Evolutionary conservation across 2,888 invertebrate genomes (phyloP), one percentile per base, ranked within the genome.

Genomic region (Pammene fasciana): DNA sequence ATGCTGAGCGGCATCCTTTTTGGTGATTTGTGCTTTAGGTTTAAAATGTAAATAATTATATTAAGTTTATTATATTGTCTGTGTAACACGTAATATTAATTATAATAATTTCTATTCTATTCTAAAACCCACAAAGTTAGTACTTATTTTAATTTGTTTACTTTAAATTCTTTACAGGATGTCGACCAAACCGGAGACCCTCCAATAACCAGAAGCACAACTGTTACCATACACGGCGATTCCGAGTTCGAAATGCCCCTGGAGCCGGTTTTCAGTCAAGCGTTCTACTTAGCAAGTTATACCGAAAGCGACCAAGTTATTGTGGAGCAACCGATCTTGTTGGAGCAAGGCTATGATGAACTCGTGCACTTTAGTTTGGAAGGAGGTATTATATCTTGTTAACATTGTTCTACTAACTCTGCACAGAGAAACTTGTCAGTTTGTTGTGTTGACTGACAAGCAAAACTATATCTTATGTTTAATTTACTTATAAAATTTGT

Each of bases 261-360:
- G 45, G 89, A 90, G 61, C 93, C 89, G 18, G 78, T 86, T 18
- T 94, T 94, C 78, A 78, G 83, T 1, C 76, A 86, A 75, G 72
- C 92, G 11, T 88, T 87, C 72, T 94, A 93, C 75, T 77, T 83
- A 36, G 93, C 88, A 10, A 79, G 79, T 34, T 94, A 94, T 73
- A 84, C 83, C 1, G 74, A 73, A 6, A 79, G 82, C 14, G 74
- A 86, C 66, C 75, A 77, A 70, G 65, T 90, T 34, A 67, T 78
- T 52, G 65, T 84, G n/a, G 76, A 79, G 26, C 78, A 85, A 50
- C 74, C 78, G 11, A 90, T 90, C 52, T 78, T 74, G 16, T 75
- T 93, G 26, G 75, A 71, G 41, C 85, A 84, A 74, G 93, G 92
- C 1, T 90, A 82, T 71, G 82, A 90, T 60, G 79, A 81, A 56